Base-by-base conservation (phyloP, 2,113 vertebrate genomes). In the Grammomys dolichurus region DNA sequence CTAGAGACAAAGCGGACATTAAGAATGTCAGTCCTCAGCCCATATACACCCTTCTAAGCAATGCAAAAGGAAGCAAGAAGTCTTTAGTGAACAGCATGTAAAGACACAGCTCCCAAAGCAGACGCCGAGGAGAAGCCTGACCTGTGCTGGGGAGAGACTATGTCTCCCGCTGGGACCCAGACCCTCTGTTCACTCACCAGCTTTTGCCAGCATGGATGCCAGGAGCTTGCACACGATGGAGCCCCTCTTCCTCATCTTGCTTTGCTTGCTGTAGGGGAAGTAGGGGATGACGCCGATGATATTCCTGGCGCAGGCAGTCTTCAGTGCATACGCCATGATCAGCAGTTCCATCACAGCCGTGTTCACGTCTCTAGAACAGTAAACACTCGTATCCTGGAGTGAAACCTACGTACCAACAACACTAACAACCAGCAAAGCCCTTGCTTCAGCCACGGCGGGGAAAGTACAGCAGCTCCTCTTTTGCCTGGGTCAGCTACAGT, bases 211-310 rank as follows among this genome's bases (percentile, higher is more conserved):
- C 99, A 99, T 99, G 0, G 99, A 99, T 0, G 99, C 99, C 94
- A 99, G 98, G 70, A 99, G 98, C 97, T 99, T 99, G 98, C 99
- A 99, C 72, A 99, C 99, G 13, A 99, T 99, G 2, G 99, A 99
- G 65, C 99, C 99, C 33, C 99, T 98, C 98, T 99, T 99, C 89
- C 99, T 98, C 99, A 99, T 99, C 98, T 99, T 99, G 98, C 99
- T 99, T 96, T 99, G 99, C 96, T 99, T 99, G 99, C 99, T 99
- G 98, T 99, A 99, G 33, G 99, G 99, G 97, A 99, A 99, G 97
- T 99, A 99, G 0, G 99, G 99, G 95, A 99, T 99, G 93, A 99
- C 99, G 0, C 99, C 99, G 0, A 99, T 99, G 86, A 99, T 99
- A 97, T 99, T 99, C 98, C 99, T 99, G 95, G 99, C 99, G 92